Base-by-base conservation (phyloP, 2,797 vertebrate species). In the Poecilia wingei region DNA sequence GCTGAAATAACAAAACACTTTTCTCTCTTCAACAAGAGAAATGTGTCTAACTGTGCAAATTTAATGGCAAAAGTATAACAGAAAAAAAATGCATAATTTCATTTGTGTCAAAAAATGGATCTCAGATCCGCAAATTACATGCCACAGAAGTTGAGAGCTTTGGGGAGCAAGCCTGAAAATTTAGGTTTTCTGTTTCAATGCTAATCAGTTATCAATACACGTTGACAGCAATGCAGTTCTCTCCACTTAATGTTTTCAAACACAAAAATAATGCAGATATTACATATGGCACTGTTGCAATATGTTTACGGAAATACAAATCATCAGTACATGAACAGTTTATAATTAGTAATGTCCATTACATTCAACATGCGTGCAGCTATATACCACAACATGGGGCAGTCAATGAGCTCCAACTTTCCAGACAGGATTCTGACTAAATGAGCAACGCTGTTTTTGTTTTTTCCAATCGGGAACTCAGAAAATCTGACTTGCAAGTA, bases 401-500 rank as follows among this genome's bases (percentile, higher is more conserved):
- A 66, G 7, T 25, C 18, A 66, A 3, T 1, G 8, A 39, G 6
- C 8, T 39, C 61, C 7, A 39, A 66, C 33, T 22, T 4, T 10
- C 8, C 18, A 22, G 18, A 8, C 61, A 39, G 18, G 61, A 66
- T 20, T 66, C 3, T 1, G 1, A 66, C 61, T 10, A 68, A 66
- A 20, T 18, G 61, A 33, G 18, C 36, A 39, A 25, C 0, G 3
- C 9, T 41, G 18, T 1, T 36, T 36, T 36, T 36, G 33, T 2
- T 36, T 7, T 66, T 82, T 76, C 57, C 31, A 46, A 83, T 69
- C 3, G 1, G 28, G 39, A 51, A 43, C 20, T 0, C 0, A 43
- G 2, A 2, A 55, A 69, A 68, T 68, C 75, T 75, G 69, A 81
- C 68, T 36, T 43, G 20, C 20, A 86, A 64, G 18, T 53, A 73